Evolutionary conservation across 2,113 vertebrate species (phyloP).

Genomic region (Lamprologus sp.): DNA sequence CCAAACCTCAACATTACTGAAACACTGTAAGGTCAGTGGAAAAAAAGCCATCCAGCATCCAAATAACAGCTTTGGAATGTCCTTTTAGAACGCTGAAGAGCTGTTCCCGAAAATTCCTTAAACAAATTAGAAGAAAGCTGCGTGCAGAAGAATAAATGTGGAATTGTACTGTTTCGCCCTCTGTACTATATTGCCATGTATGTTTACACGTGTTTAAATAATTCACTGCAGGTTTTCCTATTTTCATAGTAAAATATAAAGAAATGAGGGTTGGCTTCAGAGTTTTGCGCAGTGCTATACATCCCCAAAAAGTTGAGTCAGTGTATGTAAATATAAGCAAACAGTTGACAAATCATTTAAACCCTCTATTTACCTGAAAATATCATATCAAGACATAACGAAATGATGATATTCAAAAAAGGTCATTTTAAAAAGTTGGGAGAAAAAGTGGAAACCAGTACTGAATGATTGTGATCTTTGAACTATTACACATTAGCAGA

Average conservation of each 20-base stretch:
- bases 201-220: fast-evolving
- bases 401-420: neutral
- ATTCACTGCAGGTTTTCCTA: neutral
- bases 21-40: fast-evolving
- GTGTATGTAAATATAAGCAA: neutral
- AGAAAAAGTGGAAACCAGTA: neutral
- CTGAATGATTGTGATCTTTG: neutral
- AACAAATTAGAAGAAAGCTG: neutral
- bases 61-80: neutral
- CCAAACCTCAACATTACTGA: neutral
- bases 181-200: neutral
- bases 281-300: neutral
- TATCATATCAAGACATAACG: neutral
- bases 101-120: neutral
- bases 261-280: neutral
- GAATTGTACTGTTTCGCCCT: fast-evolving
- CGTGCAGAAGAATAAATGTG: neutral
- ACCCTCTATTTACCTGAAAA: neutral
- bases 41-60: neutral
- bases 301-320: neutral
- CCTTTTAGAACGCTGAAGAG: neutral
- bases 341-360: neutral
- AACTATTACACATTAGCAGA: neutral
- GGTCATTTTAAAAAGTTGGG: neutral
- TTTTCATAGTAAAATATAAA: neutral